phyloP scores from a whole-genome alignment of 2,888 invertebrate genomes.

The Acleris emargana region DNA sequence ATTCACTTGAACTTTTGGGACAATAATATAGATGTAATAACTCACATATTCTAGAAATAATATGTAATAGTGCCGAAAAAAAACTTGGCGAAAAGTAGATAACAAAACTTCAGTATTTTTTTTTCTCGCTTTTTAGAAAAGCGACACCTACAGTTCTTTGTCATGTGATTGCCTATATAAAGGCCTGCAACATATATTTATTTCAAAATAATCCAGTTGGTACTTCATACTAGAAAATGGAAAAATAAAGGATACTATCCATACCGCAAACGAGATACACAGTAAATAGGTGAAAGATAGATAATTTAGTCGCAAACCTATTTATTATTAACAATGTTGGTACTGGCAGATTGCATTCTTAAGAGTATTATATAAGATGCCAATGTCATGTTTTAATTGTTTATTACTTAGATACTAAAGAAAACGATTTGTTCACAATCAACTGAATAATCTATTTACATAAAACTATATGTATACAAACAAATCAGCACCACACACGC shows the following conservation, averaged over 20 bases:
- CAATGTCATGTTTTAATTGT: no score
- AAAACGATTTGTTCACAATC: no score
- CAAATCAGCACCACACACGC: no score
- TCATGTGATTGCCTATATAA: conserved; percentile 17
- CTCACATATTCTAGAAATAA: background rate
- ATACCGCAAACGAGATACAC: conserved; percentile 10
- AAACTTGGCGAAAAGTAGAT: conserved; percentile 10
- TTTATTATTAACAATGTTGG: conserved; percentile 1
- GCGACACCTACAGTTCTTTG: conserved; percentile 15
- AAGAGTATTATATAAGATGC: no score
- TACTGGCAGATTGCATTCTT: no score
- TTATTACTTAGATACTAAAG: no score
- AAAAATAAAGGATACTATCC: conserved; percentile 9
- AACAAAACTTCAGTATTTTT: conserved; percentile 8
- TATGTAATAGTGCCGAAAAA: no score
- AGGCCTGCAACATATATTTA: conserved; percentile 17
- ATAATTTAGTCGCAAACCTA: conserved; percentile 18
- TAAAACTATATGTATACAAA: no score
- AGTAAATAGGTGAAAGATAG: conserved; percentile 9
- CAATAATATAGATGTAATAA: background rate
- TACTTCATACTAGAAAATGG: conserved; percentile 14
- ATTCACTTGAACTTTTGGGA: background rate
- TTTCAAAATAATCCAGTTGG: conserved; percentile 20
- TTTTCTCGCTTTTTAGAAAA: conserved; percentile 15
- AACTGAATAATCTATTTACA: no score